Conservation (phyloP, 2,888 invertebrate genomes). For the Eilema sororculum region DNA sequence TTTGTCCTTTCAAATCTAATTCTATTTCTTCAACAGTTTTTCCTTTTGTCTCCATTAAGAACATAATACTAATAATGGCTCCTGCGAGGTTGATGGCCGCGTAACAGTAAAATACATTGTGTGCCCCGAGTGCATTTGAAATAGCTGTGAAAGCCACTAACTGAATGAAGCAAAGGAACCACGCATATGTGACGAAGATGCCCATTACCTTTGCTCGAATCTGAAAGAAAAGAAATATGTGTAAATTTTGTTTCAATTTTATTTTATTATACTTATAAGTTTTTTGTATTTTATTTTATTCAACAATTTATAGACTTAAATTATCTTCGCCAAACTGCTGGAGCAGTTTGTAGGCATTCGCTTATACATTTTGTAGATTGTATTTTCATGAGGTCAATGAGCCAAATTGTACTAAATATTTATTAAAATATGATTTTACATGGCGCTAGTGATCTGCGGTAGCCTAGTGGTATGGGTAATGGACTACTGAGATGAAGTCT, state of each 20-base stretch:
- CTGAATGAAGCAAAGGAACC: constrained; percentile 66
- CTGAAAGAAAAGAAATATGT: constrained; percentile 52
- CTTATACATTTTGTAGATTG: too few relatives aligned
- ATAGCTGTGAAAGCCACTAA: constrained; percentile 52
- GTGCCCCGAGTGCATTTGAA: constrained; percentile 50
- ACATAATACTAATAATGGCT: constrained; percentile 38
- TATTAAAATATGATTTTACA: too few relatives aligned
- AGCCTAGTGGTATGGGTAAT: too few relatives aligned
- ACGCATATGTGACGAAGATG: constrained; percentile 70
- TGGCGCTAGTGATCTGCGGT: too few relatives aligned
- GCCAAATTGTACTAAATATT: too few relatives aligned
- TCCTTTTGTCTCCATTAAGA: constrained; percentile 50
- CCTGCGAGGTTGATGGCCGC: constrained; percentile 48
- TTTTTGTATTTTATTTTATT: too few relatives aligned
- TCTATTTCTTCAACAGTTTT: constrained; percentile 67
- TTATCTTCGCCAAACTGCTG: too few relatives aligned
- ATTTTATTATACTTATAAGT: too few relatives aligned
- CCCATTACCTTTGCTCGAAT: constrained; percentile 72
- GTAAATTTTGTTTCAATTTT: not conserved
- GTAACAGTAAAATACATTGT: constrained; percentile 57
- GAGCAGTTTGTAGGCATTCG: too few relatives aligned
- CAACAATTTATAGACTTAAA: too few relatives aligned
- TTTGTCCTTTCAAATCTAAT: constrained; percentile 27
- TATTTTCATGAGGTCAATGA: too few relatives aligned
- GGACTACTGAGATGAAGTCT: too few relatives aligned